Conservation (phyloP, 2,888 invertebrate genomes). For the Rhingia rostrata region DNA sequence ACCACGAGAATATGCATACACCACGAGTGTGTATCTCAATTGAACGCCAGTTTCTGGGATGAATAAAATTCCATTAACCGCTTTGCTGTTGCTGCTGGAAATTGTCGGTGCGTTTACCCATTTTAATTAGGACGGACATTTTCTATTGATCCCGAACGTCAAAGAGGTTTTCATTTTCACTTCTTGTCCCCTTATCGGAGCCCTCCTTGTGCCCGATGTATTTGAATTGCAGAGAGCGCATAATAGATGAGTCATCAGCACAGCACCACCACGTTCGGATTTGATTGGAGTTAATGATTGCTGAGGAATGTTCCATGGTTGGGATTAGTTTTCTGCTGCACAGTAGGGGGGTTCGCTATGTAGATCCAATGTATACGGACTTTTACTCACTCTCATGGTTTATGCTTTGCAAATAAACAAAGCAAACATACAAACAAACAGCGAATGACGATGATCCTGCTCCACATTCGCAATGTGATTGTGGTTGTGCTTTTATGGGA, state of each 20-base stretch:
- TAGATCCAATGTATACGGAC: neutral
- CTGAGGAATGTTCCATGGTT: conserved; percentile 49
- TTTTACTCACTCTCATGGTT: neutral
- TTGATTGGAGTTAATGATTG: conserved; percentile 68
- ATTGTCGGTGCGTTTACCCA: conserved; percentile 70
- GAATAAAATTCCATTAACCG: conserved; percentile 64
- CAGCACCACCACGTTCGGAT: conserved; percentile 41
- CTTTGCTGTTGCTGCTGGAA: conserved; percentile 40
- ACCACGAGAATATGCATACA: neutral
- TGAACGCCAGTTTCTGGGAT: conserved; percentile 52
- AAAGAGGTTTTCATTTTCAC: conserved; percentile 66
- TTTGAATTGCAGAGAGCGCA: neutral
- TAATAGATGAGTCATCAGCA: conserved; percentile 41
- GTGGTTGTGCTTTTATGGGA: conserved; percentile 32
- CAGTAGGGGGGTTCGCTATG: conserved; percentile 44
- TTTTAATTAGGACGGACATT: conserved; percentile 71
- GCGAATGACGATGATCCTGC: conserved; percentile 11
- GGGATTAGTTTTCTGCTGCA: conserved; percentile 50
- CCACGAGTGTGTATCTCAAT: conserved; percentile 56
- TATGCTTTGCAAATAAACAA: conserved; percentile 38
- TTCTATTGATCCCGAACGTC: conserved; percentile 69
- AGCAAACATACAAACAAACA: neutral
- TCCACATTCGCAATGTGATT: conserved; percentile 7
- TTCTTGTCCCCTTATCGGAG: neutral
- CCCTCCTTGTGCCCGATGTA: neutral